phyloP scores from a whole-genome alignment of 2,888 invertebrate species.

The Chrysolina haemoptera region DNA sequence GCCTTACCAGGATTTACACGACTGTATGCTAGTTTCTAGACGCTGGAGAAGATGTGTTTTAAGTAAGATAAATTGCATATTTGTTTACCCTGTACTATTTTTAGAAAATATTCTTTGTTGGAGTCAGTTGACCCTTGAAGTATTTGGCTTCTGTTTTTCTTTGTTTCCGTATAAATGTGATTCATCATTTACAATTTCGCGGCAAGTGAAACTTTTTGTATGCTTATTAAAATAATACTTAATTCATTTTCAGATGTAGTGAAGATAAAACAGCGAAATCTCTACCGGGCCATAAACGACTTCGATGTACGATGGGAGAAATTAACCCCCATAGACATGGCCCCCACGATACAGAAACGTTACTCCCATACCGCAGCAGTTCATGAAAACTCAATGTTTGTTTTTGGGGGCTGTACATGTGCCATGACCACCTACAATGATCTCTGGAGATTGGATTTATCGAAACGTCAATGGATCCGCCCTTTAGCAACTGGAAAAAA shows the following conservation, averaged over 20 bases:
- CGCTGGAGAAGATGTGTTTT: slow-evolving; percentile 88
- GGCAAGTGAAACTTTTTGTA: neutral
- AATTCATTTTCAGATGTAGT: slow-evolving; percentile 79
- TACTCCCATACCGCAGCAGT: slow-evolving; percentile 94
- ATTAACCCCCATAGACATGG: slow-evolving; percentile 73
- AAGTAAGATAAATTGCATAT: slow-evolving; percentile 76
- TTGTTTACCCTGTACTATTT: slow-evolving; percentile 45
- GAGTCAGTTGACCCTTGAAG: slow-evolving; percentile 33
- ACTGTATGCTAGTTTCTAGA: slow-evolving; percentile 88
- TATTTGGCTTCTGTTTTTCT: slow-evolving; percentile 26
- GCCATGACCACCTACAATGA: slow-evolving; percentile 97
- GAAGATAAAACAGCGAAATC: slow-evolving; percentile 80
- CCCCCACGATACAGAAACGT: slow-evolving; percentile 88
- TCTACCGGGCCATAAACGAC: slow-evolving; percentile 83
- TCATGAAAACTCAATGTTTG: slow-evolving; percentile 89
- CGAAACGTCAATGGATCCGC: slow-evolving; percentile 87
- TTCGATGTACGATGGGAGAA: slow-evolving; percentile 85
- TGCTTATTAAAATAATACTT: neutral
- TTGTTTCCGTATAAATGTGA: slow-evolving; percentile 29
- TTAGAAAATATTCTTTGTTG: slow-evolving; percentile 42
- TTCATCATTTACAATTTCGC: slow-evolving; percentile 16
- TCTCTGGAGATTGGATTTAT: slow-evolving; percentile 93
- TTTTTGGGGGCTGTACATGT: slow-evolving; percentile 96
- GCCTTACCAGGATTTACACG: slow-evolving; percentile 91
- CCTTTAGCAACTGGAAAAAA: slow-evolving; percentile 83